These are phyloP conservation scores for Ifrita kowaldi DNA, from an alignment of 2,113 vertebrate species.

Conservation along the genomic window DNA sequence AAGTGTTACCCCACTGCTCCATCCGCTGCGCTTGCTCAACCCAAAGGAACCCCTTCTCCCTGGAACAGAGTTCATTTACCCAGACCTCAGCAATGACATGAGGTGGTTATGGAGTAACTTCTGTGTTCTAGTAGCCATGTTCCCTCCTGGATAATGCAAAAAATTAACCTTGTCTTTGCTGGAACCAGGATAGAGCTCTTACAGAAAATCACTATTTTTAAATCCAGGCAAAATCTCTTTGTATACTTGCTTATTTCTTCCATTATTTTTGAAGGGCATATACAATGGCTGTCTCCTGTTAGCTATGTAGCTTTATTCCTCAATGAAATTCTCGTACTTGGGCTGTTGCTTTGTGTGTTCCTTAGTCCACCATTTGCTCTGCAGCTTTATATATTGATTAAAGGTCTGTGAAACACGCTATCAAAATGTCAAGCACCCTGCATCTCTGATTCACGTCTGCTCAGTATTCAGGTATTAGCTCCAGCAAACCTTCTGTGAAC, in stretches of 20 bases:
- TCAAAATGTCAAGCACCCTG: conserved; percentile 27
- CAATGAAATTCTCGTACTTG: not conserved
- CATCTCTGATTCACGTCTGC: not conserved
- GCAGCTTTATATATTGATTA: not conserved
- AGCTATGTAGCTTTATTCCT: not conserved
- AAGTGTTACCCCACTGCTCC: accelerated
- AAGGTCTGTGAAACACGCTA: not conserved
- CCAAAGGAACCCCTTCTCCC: not conserved
- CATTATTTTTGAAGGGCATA: not conserved
- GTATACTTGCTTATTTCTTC: not conserved
- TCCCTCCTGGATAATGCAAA: not conserved
- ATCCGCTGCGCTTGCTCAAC: accelerated
- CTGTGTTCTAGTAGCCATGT: not conserved
- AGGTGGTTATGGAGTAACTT: not conserved
- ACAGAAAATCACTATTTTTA: not conserved
- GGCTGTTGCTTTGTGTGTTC: not conserved
- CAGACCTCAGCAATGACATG: accelerated
- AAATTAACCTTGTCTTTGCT: not conserved
- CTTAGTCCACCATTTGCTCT: not conserved
- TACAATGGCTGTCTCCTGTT: not conserved
- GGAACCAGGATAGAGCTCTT: not conserved
- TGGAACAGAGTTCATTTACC: not conserved
- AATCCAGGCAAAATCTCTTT: not conserved
- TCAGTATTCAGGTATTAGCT: not conserved
- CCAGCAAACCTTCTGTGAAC: not conserved